A percentile compares a stretch with the other conserved stretches of the same genome.
These are phyloP conservation scores for Laspeyria flexula DNA, from an alignment of 2,888 invertebrate species.

Conservation along the genomic window DNA sequence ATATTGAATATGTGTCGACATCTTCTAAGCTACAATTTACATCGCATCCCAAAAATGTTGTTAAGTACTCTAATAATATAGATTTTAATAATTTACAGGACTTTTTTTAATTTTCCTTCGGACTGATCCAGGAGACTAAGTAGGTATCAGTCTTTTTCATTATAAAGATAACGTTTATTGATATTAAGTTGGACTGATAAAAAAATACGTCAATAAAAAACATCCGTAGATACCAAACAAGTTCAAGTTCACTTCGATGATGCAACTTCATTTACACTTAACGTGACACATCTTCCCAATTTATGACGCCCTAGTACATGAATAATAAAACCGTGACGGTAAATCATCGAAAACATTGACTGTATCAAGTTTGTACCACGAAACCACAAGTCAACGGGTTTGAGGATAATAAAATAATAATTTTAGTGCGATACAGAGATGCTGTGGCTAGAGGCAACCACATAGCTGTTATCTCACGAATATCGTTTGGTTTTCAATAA, in stretches of 20 bases:
- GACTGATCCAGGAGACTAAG: too few species aligned
- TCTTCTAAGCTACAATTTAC: too few species aligned
- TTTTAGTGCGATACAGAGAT: conserved; percentile 29
- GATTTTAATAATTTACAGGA: too few species aligned
- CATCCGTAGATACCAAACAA: neutral
- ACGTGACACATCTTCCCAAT: neutral
- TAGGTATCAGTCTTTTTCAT: too few species aligned
- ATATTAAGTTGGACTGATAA: too few species aligned
- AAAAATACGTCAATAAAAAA: neutral
- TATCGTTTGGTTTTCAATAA: conserved; percentile 47
- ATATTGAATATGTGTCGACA: too few species aligned
- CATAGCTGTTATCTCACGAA: conserved; percentile 51
- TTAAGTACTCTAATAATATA: too few species aligned
- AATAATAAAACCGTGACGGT: conserved; percentile 15
- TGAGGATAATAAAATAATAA: conserved; percentile 37
- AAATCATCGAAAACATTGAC: conserved; percentile 29
- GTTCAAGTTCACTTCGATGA: neutral
- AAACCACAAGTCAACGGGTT: conserved; percentile 44
- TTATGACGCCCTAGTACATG: conserved; percentile 14
- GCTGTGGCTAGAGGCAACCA: conserved; percentile 34
- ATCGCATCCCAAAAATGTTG: too few species aligned
- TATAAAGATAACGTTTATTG: too few species aligned
- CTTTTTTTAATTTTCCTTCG: too few species aligned
- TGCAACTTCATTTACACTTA: conserved; percentile 1
- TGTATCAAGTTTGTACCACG: conserved; percentile 29